Percentiles rank a stretch among this genome's conserved stretches.
phyloP scores from a whole-genome alignment of 2,888 invertebrate species.

The Onthophagus sagittarius region DNA sequence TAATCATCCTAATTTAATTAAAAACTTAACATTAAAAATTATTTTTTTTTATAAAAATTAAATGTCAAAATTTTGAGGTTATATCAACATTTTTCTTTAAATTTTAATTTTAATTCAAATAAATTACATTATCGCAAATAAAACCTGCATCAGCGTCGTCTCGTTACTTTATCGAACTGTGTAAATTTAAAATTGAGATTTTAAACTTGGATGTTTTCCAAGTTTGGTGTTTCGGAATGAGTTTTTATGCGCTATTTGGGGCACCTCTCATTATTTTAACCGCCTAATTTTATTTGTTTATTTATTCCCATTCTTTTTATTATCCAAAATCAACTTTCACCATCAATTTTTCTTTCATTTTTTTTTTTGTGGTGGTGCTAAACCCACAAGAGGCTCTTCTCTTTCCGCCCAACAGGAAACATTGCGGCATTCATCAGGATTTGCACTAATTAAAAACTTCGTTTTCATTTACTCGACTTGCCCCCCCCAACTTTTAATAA shows the following conservation, averaged over 20 bases:
- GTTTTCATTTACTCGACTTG: too few relatives aligned
- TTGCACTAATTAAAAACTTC: too few relatives aligned
- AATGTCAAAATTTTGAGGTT: not conserved
- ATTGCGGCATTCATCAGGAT: not conserved
- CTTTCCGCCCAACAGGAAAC: not conserved
- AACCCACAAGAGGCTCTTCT: not conserved
- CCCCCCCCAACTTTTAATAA: too few relatives aligned
- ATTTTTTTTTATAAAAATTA: not conserved
- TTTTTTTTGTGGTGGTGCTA: too few relatives aligned
- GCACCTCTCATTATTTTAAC: too few relatives aligned
- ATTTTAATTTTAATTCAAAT: not conserved
- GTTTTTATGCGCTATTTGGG: not conserved
- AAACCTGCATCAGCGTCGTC: not conserved
- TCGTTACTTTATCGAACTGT: not conserved
- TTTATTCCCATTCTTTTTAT: too few relatives aligned
- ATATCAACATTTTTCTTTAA: not conserved
- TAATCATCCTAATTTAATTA: too few relatives aligned
- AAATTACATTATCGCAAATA: not conserved
- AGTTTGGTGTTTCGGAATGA: not conserved
- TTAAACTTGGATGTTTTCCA: not conserved
- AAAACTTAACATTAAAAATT: too few relatives aligned
- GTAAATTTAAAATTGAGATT: conserved; percentile 5
- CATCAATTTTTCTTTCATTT: too few relatives aligned
- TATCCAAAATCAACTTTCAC: too few relatives aligned
- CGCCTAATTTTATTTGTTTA: too few relatives aligned